Evolutionary conservation across 2,113 vertebrate genomes (phyloP).

Genomic region (Lota lota): DNA sequence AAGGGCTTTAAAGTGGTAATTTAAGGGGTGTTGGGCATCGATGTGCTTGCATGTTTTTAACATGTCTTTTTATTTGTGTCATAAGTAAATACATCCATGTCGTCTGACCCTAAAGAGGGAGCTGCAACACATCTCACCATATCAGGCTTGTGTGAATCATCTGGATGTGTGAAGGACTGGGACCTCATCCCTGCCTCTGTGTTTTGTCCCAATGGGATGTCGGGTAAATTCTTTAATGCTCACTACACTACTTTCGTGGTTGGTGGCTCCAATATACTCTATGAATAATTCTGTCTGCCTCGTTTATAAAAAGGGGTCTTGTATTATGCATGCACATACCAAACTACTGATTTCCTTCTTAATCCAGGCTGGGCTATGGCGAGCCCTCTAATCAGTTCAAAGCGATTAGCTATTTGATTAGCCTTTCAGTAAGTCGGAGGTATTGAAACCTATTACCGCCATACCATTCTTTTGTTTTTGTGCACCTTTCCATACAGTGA

Average conservation of each 20-base stretch:
- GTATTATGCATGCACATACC: neutral
- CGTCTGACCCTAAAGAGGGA: neutral
- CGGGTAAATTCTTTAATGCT: neutral
- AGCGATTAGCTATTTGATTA: too few species aligned
- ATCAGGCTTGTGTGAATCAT: neutral
- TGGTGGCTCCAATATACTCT: slow-evolving; percentile 5
- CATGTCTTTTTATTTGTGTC: too few species aligned
- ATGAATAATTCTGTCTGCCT: neutral
- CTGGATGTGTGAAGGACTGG: too few species aligned
- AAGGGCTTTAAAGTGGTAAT: too few species aligned
- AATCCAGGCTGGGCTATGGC: too few species aligned
- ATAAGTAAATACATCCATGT: neutral
- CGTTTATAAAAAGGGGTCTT: slow-evolving; percentile 5
- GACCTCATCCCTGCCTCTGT: slow-evolving; percentile 2
- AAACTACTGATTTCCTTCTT: neutral
- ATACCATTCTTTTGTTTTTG: neutral
- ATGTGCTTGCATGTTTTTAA: too few species aligned
- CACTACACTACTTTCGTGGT: neutral
- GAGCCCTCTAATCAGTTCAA: too few species aligned
- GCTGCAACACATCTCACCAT: slow-evolving; percentile 4
- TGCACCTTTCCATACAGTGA: neutral
- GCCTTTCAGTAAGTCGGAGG: too few species aligned
- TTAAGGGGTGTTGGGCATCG: too few species aligned
- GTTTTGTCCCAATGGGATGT: neutral
- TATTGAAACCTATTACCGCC: too few species aligned